Conservation (phyloP, 2,113 vertebrate genomes). For the Morone saxatilis region DNA sequence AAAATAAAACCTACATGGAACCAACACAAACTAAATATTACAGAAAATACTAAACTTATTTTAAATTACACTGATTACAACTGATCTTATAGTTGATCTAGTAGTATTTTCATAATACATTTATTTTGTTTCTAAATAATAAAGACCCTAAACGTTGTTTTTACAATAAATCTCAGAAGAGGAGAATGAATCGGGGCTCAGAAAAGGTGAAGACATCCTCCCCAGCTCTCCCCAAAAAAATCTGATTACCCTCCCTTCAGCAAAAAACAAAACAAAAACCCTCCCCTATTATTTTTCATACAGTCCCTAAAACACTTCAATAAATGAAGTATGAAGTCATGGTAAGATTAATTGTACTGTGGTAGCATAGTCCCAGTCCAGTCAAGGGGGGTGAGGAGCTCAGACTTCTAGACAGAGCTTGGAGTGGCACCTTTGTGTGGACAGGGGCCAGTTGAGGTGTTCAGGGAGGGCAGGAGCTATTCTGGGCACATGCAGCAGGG, state of each 20-base stretch:
- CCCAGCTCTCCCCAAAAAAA: background rate
- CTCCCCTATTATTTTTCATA: background rate
- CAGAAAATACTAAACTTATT: no score
- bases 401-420: slow-evolving; percentile 1
- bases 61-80: no score
- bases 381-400: background rate
- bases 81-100: no score
- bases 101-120: no score
- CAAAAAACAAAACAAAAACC: background rate
- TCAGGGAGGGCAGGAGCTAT: slow-evolving; percentile 8
- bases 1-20: no score
- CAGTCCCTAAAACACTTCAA: background rate
- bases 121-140: no score
- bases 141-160: no score
- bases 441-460: background rate
- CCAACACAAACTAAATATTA: no score
- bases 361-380: background rate
- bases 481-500: background rate
- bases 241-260: background rate
- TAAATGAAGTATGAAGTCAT: background rate
- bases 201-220: no score
- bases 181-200: no score
- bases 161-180: no score
- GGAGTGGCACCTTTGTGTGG: slow-evolving; percentile 26
- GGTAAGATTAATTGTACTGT: background rate